Conservation (phyloP, 64 coral and sea anemone genomes). For the Porites australiensis region DNA sequence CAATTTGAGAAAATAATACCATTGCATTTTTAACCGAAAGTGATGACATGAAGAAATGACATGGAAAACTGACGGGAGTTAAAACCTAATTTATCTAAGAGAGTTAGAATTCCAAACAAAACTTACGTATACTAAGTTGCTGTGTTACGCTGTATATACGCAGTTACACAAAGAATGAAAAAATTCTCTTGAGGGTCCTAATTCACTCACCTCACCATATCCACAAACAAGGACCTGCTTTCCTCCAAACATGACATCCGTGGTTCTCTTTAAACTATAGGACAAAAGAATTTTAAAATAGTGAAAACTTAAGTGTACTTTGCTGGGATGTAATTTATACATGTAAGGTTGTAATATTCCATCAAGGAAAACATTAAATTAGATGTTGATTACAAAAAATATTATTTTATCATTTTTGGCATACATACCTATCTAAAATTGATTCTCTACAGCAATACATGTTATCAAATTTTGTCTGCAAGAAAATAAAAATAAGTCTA, state of each 20-base stretch:
- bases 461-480: constrained; percentile 99
- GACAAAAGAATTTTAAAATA: not conserved
- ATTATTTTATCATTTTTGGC: not conserved
- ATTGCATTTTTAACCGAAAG: too few species aligned
- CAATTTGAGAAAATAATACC: too few species aligned
- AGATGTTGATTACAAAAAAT: not conserved
- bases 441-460: constrained; percentile 99
- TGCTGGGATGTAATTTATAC: too few species aligned
- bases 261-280: constrained; percentile 96
- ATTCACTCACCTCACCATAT: constrained; percentile 90
- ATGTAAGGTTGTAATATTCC: too few species aligned
- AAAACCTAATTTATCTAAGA: too few species aligned
- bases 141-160: too few species aligned
- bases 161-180: not conserved
- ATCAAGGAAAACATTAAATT: not conserved
- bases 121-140: too few species aligned
- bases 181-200: not conserved
- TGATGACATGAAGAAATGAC: too few species aligned
- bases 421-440: constrained; percentile 98
- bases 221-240: constrained; percentile 99
- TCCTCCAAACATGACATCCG: constrained; percentile 99
- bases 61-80: too few species aligned
- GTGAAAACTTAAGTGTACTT: not conserved
- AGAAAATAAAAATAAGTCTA: constrained; percentile 21
- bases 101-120: too few species aligned